phyloP scores from a whole-genome alignment of 2,888 invertebrate genomes.

The Epinotia nisella region DNA sequence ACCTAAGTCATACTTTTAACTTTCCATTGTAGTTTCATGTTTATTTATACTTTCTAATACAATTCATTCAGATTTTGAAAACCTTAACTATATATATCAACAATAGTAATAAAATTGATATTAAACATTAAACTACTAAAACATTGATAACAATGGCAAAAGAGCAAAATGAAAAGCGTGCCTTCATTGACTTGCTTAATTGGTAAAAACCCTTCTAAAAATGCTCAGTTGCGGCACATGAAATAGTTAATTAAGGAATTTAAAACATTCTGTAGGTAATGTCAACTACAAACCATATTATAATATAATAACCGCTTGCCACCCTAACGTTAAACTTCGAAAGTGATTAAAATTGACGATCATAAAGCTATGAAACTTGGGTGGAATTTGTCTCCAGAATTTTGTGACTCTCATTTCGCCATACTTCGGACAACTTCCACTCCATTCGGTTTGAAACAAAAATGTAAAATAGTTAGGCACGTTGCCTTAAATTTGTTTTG shows the following conservation, averaged over 20 bases:
- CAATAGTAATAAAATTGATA: too few species aligned
- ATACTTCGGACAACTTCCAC: slow-evolving; percentile 35
- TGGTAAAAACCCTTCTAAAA: too few species aligned
- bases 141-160: too few species aligned
- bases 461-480: slow-evolving; percentile 28
- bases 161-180: too few species aligned
- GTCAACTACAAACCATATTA: slow-evolving; percentile 23
- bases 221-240: too few species aligned
- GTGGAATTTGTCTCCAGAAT: slow-evolving; percentile 39
- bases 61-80: too few species aligned
- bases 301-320: slow-evolving; percentile 33
- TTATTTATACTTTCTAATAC: too few species aligned
- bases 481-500: slow-evolving; percentile 11
- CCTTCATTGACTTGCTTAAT: too few species aligned
- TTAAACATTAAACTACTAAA: too few species aligned
- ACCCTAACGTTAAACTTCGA: slow-evolving; percentile 36
- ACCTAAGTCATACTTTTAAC: too few species aligned
- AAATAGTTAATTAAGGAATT: neutral
- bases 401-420: slow-evolving; percentile 41
- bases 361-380: slow-evolving; percentile 43
- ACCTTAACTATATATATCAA: too few species aligned
- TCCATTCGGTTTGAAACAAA: slow-evolving; percentile 34
- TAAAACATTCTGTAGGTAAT: slow-evolving; percentile 3
- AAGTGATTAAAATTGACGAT: slow-evolving; percentile 47
- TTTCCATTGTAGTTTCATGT: too few species aligned